Evolutionary conservation across 2,797 vertebrate genomes (phyloP), one percentile per base, ranked within the genome.

Genomic region (Gobio occitaniae): DNA sequence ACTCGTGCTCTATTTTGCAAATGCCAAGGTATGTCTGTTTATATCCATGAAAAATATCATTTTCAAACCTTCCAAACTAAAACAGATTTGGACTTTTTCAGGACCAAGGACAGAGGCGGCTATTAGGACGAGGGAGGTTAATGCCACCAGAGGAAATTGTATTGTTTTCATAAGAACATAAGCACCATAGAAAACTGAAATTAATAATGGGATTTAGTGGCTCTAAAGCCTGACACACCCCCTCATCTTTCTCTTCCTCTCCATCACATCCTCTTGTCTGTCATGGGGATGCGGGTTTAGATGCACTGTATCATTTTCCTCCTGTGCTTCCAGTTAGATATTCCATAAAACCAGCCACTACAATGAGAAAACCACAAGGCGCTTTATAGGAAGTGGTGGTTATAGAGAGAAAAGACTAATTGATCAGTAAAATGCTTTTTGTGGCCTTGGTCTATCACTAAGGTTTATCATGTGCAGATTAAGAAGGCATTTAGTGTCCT

Each of bases 131-230:
- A 82, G 13, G 78, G 75, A 86, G 85, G 88, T 84, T 86, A 82
- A 80, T 84, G 83, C 70, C 78, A 79, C 70, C 52, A 71, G 75
- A 80, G 80, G 65, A 89, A 86, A 86, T 81, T 71, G 83, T 87
- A 89, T 87, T 78, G 76, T 85, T 83, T 86, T 87, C 29, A 69
- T 86, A 84, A 86, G 78, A 87, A 84, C 82, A 90, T 87, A 90
- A 88, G 86, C 86, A 84, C 61, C 81, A 75, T 86, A 84, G 47
- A 85, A 87, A 88, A 85, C 76, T 86, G 29, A 66, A 84, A 88
- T 90, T 86, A 89, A 84, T 82, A 78, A 63, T 32, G 71, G 89
- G 82, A 88, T 89, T 86, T 80, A 80, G 69, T 70, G 13, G 47
- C 50, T 47, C 48, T 84, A 82, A 85, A 85, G 74, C 74, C 61